Conservation (phyloP, 2,113 vertebrate species). For the Anolis sagrei region DNA sequence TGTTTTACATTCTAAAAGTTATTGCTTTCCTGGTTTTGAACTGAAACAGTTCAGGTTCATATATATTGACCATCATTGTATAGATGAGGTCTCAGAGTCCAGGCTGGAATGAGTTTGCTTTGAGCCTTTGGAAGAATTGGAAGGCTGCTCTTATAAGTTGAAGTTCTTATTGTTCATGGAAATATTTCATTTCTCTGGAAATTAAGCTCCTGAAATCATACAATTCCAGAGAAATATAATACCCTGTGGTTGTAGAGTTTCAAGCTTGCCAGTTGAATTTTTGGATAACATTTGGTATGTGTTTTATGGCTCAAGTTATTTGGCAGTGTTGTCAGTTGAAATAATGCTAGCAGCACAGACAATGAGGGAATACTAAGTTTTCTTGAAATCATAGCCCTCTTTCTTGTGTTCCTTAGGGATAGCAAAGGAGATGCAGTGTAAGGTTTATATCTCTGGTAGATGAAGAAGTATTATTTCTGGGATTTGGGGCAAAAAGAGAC, state of each 20-base stretch:
- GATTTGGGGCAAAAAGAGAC: background rate
- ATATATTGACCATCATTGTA: background rate
- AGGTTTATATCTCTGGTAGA: background rate
- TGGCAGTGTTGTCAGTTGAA: background rate
- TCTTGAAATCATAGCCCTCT: constrained; percentile 36
- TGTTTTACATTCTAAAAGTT: background rate
- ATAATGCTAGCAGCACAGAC: background rate
- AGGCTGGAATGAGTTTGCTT: background rate
- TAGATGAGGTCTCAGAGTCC: background rate
- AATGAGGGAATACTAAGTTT: background rate
- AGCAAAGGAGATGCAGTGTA: background rate
- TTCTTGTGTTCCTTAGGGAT: accelerated
- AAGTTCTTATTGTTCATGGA: constrained; percentile 8
- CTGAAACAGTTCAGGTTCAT: background rate
- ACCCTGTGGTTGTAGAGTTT: background rate
- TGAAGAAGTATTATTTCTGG: background rate
- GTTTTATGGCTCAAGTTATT: background rate
- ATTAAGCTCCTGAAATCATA: background rate
- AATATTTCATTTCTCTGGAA: constrained; percentile 4
- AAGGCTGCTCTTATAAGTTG: background rate
- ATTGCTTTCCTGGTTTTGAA: background rate
- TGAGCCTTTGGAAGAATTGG: constrained; percentile 10
- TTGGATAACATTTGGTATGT: background rate
- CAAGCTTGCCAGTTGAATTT: background rate
- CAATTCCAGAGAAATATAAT: constrained; percentile 19